Percentiles rank a stretch among this genome's conserved stretches.
phyloP scores from a whole-genome alignment of 1,140 invertebrate species.

The Bombus affinis region DNA sequence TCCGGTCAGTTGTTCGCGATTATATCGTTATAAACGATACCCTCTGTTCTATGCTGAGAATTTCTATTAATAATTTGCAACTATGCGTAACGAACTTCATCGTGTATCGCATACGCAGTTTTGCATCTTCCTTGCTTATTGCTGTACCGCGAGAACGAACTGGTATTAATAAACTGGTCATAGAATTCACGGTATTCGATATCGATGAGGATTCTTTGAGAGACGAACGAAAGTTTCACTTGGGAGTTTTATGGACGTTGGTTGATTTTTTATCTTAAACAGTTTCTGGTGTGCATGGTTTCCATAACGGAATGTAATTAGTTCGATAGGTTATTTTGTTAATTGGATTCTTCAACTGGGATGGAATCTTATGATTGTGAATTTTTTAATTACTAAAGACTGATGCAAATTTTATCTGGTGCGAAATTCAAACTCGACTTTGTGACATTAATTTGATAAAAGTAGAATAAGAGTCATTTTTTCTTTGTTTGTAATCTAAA shows the following conservation, averaged over 20 bases:
- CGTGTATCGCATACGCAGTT: too few species aligned
- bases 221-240: neutral
- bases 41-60: slow-evolving; percentile 7
- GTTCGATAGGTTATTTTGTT: too few species aligned
- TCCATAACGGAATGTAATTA: too few species aligned
- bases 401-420: neutral
- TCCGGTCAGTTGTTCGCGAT: neutral
- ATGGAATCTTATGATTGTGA: too few species aligned
- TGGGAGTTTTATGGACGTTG: neutral
- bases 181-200: slow-evolving; percentile 3
- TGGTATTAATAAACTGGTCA: slow-evolving; percentile 12
- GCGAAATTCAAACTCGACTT: neutral
- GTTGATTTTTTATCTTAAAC: neutral
- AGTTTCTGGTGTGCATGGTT: too few species aligned
- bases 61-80: slow-evolving; percentile 37
- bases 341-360: too few species aligned
- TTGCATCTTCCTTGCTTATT: too few species aligned
- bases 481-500: neutral
- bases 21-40: neutral
- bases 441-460: neutral
- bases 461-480: neutral
- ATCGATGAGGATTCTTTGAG: neutral
- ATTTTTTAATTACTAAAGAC: too few species aligned
- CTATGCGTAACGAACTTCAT: slow-evolving; percentile 43
- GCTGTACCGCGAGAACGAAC: neutral